Base-by-base conservation (phyloP, 1,140 invertebrate genomes). In the Aporrectodea caliginosa region DNA sequence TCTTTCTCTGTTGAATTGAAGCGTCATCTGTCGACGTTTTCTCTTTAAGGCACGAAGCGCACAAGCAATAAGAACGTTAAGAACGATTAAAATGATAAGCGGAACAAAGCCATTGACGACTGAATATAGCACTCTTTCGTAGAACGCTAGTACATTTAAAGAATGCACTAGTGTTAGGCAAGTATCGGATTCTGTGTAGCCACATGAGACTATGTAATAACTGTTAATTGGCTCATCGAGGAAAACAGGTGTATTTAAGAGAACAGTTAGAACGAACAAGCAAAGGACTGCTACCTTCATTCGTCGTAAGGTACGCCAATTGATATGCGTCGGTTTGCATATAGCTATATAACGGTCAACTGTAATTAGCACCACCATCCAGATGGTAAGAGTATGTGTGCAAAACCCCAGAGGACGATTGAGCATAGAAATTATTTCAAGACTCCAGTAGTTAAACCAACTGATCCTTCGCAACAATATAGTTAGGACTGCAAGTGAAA, bases 1-100 rank as follows among this genome's bases (percentile, higher is more conserved):
- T 81, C 88, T 88, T 80, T 88, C 88, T 6, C 43, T 58, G 43
- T 58, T 58, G 6, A 22, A 12, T 78, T 88, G 86, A n/a, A 85
- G 83, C 14, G 31, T 72, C 2, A 69, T 69, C 29, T 35, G 33
- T 58, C 43, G 43, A 22, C 22, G 43, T 58, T 58, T 58, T 6
- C 43, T 6, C 6, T 22, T 6, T 12, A 58, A 6, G 6, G 6
- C 22, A 6, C 43, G 43, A 58, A 58, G 43, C 43, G 43, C 43
- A 12, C 43, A 22, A 6, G 22, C 43, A 22, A 58, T 6, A 58
- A 6, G 43, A 6, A 58, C 43, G 22, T 58, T 58, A 6, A 58
- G 43, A 58, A 22, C 43, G 43, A 58, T 22, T 6, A 58, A 22
- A 58, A 58, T 22, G 43, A 22, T 12, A 6, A 58, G 43, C 6